Conservation (phyloP, 2,888 invertebrate genomes). For the Rhorus exstirpatorius region DNA sequence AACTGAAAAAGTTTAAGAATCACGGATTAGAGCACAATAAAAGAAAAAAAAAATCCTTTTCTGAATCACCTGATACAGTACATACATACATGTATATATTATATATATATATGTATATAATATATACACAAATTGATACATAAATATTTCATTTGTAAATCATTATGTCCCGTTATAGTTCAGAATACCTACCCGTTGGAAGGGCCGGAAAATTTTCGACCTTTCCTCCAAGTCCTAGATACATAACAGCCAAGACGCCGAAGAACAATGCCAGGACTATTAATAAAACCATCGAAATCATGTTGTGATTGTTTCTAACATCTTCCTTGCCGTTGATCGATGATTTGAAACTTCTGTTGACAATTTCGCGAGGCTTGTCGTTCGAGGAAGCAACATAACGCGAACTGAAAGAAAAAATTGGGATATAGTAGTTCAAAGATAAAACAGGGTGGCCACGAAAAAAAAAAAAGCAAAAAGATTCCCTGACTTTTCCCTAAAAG, state of each 20-base stretch:
- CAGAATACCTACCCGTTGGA: slow-evolving; percentile 84
- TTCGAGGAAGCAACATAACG: slow-evolving; percentile 78
- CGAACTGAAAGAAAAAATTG: slow-evolving; percentile 65
- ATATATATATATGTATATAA: slow-evolving; percentile 52
- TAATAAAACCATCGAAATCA: slow-evolving; percentile 85
- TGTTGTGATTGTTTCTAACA: slow-evolving; percentile 83
- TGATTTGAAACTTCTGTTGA: slow-evolving; percentile 79
- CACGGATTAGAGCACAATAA: too few relatives aligned
- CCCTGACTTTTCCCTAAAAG: too few relatives aligned
- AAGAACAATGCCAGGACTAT: slow-evolving; percentile 85
- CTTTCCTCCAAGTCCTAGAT: slow-evolving; percentile 85
- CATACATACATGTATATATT: slow-evolving; percentile 63
- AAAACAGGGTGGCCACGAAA: too few relatives aligned
- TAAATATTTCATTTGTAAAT: slow-evolving; percentile 43
- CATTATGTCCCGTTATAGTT: slow-evolving; percentile 69
- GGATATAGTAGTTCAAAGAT: slow-evolving; percentile 1
- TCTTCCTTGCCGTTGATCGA: slow-evolving; percentile 77
- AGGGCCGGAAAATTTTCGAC: slow-evolving; percentile 81
- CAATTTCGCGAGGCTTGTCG: slow-evolving; percentile 80
- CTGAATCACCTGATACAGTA: too few relatives aligned
- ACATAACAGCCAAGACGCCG: slow-evolving; percentile 84
- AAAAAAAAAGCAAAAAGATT: too few relatives aligned
- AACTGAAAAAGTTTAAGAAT: too few relatives aligned
- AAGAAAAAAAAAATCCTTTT: too few relatives aligned
- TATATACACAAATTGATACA: slow-evolving; percentile 49